Conservation (phyloP, 2,797 vertebrate species). For the Hydrocynus forskahlii region DNA sequence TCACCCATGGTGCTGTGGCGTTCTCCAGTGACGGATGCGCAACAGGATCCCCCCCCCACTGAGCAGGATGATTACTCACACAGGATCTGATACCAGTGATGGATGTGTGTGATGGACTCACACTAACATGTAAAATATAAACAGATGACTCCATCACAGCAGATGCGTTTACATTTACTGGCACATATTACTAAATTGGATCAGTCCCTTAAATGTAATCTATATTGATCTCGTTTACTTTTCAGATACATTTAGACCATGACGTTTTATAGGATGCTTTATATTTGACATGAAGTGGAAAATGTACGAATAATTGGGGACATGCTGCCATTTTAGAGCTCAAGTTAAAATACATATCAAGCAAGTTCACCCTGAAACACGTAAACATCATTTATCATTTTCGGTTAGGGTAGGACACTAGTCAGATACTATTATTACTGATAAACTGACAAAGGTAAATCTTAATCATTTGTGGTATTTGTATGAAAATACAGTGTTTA, state of each 20-base stretch:
- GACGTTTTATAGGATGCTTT: too few species aligned
- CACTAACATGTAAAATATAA: not conserved
- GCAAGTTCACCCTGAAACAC: not conserved
- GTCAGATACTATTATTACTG: too few species aligned
- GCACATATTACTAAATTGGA: conserved; percentile 16
- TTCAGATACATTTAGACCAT: not conserved
- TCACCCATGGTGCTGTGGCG: too few species aligned
- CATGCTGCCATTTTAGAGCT: not conserved
- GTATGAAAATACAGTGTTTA: too few species aligned
- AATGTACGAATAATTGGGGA: too few species aligned
- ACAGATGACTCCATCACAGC: not conserved
- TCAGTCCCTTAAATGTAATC: conserved; percentile 20
- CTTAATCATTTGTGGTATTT: too few species aligned
- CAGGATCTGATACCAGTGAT: not conserved
- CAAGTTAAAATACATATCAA: not conserved
- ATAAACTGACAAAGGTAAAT: too few species aligned
- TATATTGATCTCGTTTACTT: conserved; percentile 8
- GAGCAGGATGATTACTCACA: not conserved
- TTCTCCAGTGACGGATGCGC: too few species aligned
- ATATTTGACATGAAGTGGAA: too few species aligned
- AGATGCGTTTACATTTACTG: not conserved
- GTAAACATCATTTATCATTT: not conserved
- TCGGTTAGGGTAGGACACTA: too few species aligned
- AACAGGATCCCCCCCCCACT: not conserved
- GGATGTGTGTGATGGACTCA: not conserved